Percentiles rank a stretch among this genome's conserved stretches.
Conservation (phyloP, 2,888 invertebrate genomes). For the Andrena haemorrhoa region DNA sequence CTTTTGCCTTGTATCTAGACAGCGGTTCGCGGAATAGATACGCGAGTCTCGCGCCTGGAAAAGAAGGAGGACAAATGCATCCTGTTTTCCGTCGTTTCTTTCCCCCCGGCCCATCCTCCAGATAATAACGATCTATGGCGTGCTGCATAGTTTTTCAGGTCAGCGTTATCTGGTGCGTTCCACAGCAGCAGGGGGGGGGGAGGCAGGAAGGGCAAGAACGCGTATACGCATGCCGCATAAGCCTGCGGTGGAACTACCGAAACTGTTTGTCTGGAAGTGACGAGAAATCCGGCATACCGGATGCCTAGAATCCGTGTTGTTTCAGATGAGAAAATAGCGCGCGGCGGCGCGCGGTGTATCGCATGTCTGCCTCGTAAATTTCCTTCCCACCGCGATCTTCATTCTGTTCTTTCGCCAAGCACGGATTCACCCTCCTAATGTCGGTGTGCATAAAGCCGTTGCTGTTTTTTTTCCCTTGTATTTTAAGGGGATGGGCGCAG, state of each 20-base stretch:
- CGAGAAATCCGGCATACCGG: constrained; percentile 31
- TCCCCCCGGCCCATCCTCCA: constrained; percentile 26
- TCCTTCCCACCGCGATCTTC: constrained; percentile 6
- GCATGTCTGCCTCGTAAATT: constrained; percentile 44
- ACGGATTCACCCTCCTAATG: neutral
- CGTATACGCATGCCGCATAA: constrained; percentile 28
- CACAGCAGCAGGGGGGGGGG: neutral
- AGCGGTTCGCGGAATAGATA: constrained; percentile 33
- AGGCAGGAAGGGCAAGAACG: constrained; percentile 6
- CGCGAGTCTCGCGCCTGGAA: constrained; percentile 21
- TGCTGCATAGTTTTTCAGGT: constrained; percentile 42
- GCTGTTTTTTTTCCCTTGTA: no score
- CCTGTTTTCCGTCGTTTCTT: constrained; percentile 28
- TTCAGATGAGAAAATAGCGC: constrained; percentile 31
- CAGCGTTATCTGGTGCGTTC: constrained; percentile 34
- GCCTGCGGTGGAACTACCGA: constrained; percentile 10
- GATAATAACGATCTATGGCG: constrained; percentile 73
- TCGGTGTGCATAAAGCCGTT: no score
- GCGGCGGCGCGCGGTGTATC: constrained; percentile 4
- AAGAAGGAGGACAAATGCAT: constrained; percentile 46
- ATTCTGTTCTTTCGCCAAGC: neutral
- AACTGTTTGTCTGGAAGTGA: constrained; percentile 43
- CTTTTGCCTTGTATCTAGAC: constrained; percentile 40
- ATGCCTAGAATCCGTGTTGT: constrained; percentile 23
- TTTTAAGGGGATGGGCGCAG: no score